Base-by-base conservation (phyloP, 1,140 invertebrate species). In the Aradophagus sp. region DNA sequence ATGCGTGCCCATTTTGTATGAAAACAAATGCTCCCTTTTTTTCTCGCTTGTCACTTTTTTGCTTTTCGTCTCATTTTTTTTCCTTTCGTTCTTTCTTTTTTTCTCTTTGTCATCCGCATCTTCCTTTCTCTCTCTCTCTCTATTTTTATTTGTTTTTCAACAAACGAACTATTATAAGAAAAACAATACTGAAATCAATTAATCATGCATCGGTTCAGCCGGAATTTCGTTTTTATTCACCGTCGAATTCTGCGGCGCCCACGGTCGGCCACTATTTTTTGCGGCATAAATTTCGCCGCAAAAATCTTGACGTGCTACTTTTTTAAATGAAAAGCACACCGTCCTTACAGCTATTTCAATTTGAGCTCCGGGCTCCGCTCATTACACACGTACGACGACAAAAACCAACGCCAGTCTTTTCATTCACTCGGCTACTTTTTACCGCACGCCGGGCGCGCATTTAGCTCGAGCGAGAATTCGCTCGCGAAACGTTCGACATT, bases 351-450 rank as follows among this genome's bases (percentile, higher is more conserved):
- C 59, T 52, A 52, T 62, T 62, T 62, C 45, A 62, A 62, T 62
- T 50, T 50, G 13, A 44, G 38, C 29, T n/a, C n/a, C 29, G 23
- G 23, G 29, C 47, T 53, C 31, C 16, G 32, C 59, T 63, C 59
- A 63, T 63, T 63, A 53, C 47, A 63, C 47, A 53, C 48, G 47
- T 50, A 42, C 19, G 48, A 38, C 47, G 59, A 63, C 59, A 53
- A 53, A 63, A 63, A 52, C 36, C 10, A n/a, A 20, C 12, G 20
- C 14, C 47, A 52, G 47, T 45, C 59, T 38, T 63, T 63, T 44
- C 35, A 62, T 52, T 42, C 31, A 14, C 38, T 34, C 26, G 29
- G 23, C 23, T 15, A 23, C 31, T 62, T 42, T 48, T 36, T 56
- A 44, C 29, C 29, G 26, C 27, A 10, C 14, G 1, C 23, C 14